Evolutionary conservation across 2,797 vertebrate species (phyloP).

Genomic region (Spinus olivaceus): DNA sequence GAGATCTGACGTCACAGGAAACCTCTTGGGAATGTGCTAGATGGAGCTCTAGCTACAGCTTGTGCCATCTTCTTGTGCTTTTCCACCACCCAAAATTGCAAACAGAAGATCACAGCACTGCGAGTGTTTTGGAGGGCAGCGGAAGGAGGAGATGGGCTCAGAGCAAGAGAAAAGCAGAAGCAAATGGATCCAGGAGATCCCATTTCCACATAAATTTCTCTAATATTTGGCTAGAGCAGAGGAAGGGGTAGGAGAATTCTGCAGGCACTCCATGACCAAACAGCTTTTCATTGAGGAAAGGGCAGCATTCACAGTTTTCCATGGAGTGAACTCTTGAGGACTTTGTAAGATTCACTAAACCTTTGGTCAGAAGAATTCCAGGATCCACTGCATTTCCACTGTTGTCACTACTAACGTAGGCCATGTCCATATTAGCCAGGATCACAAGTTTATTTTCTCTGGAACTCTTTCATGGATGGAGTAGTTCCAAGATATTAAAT

Average conservation of each 20-base stretch:
- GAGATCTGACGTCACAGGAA: not conserved
- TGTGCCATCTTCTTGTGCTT: not conserved
- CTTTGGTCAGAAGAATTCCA: not conserved
- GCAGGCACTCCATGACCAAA: not conserved
- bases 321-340: not conserved
- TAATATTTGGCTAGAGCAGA: not conserved
- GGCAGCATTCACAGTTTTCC: not conserved
- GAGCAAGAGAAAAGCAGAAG: not conserved
- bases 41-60: not conserved
- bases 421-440: slow-evolving; percentile 52
- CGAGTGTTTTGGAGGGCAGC: not conserved
- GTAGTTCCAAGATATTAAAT: slow-evolving; percentile 72
- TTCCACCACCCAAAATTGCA: not conserved
- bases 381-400: not conserved
- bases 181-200: not conserved
- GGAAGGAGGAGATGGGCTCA: not conserved
- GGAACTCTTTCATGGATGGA: slow-evolving; percentile 74
- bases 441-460: slow-evolving; percentile 76
- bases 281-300: not conserved
- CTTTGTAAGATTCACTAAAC: not conserved
- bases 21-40: not conserved
- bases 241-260: not conserved
- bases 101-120: not conserved
- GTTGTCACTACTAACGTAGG: slow-evolving; percentile 42
- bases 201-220: not conserved